Evolutionary conservation across 2,113 vertebrate genomes (phyloP).

Genomic region (Chroicocephalus ridibundus): DNA sequence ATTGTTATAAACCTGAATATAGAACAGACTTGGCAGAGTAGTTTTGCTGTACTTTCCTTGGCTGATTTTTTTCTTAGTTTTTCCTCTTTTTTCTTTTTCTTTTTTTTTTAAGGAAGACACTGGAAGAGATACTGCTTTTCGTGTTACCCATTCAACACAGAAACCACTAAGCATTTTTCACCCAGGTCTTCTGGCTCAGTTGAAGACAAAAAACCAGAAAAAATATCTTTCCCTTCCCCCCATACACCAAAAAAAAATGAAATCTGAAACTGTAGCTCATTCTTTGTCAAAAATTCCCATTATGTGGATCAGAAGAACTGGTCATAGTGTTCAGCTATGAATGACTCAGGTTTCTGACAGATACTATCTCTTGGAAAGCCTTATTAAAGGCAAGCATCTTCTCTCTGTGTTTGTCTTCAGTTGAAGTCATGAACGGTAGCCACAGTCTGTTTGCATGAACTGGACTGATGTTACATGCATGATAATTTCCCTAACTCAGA

Average conservation of each 20-base stretch:
- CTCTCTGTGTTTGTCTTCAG: background rate
- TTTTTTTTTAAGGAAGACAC: background rate
- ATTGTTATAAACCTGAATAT: background rate
- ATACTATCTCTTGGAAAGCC: background rate
- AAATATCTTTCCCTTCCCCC: background rate
- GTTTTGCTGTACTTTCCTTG: background rate
- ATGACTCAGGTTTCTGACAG: background rate
- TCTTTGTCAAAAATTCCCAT: background rate
- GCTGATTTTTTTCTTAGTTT: background rate
- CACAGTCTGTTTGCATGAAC: background rate
- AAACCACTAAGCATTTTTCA: background rate
- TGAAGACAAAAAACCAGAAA: background rate
- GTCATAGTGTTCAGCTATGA: background rate
- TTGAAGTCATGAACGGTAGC: fast-evolving
- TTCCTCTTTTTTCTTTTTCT: background rate
- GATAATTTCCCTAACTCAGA: background rate
- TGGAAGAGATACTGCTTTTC: background rate
- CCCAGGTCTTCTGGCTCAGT: background rate
- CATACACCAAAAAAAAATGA: background rate
- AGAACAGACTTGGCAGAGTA: background rate
- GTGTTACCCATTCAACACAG: background rate
- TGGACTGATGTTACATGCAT: background rate
- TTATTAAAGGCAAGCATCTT: background rate
- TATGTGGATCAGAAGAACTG: background rate
- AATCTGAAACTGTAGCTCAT: background rate